Percentiles rank a stretch among this genome's conserved stretches.
These are phyloP conservation scores for Cephalopholis sonnerati DNA, from an alignment of 2,113 vertebrate genomes.

Conservation along the genomic window DNA sequence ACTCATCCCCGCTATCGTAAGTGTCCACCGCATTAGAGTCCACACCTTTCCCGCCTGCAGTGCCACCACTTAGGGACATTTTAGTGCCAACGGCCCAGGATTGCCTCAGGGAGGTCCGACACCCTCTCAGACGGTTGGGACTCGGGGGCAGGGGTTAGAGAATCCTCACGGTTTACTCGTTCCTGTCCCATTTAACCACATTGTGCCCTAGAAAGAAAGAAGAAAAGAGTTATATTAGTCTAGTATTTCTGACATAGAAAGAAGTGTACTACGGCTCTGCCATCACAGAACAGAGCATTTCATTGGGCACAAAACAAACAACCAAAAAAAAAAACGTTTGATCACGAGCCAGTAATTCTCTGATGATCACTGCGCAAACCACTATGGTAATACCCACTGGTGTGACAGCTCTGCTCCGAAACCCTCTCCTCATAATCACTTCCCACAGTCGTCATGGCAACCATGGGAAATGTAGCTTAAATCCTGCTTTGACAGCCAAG, in stretches of 20 bases:
- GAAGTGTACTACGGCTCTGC: constrained; percentile 8
- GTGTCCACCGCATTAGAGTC: constrained; percentile 99
- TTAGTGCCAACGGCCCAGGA: constrained; percentile 97
- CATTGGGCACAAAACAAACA: constrained; percentile 23
- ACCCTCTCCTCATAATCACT: constrained; percentile 79
- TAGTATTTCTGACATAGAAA: constrained; percentile 41
- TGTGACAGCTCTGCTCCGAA: constrained; percentile 73
- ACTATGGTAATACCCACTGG: constrained; percentile 73
- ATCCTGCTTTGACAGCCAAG: constrained; percentile 78
- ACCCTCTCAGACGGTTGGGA: constrained; percentile 85
- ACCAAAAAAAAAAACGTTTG: constrained; percentile 43
- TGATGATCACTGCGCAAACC: constrained; percentile 69
- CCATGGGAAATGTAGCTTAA: constrained; percentile 79
- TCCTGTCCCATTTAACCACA: constrained; percentile 93
- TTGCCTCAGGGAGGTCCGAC: constrained; percentile 86
- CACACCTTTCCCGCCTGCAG: constrained; percentile 99
- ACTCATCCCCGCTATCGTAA: constrained; percentile 99
- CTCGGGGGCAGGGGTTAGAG: constrained; percentile 79
- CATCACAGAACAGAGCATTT: constrained; percentile 39
- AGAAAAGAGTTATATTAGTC: constrained; percentile 68
- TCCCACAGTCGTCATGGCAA: constrained; percentile 82
- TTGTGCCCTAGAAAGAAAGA: constrained; percentile 87
- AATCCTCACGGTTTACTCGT: constrained; percentile 90
- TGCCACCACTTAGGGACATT: constrained; percentile 99
- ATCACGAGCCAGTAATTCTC: constrained; percentile 68